Evolutionary conservation across 2,113 vertebrate genomes (phyloP).

Genomic region (Glaucomys volans): DNA sequence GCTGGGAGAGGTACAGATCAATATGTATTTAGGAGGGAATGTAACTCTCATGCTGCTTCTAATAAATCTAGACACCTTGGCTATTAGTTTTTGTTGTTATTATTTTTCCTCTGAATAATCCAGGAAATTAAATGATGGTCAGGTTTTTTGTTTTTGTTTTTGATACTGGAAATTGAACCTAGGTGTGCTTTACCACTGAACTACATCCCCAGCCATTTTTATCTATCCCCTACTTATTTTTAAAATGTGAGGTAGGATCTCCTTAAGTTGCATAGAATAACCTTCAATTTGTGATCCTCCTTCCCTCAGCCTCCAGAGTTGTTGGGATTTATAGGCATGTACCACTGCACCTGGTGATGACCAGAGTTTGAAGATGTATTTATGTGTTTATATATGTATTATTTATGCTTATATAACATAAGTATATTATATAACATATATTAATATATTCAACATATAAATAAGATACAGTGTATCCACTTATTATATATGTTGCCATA

Average conservation of each 20-base stretch:
- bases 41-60: not conserved
- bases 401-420: not conserved
- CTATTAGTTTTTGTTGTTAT: not conserved
- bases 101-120: constrained; percentile 1
- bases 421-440: not conserved
- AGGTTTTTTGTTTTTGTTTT: too few species aligned
- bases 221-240: too few species aligned
- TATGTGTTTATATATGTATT: not conserved
- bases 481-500: not conserved
- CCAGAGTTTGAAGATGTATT: not conserved
- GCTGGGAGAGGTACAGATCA: not conserved
- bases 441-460: not conserved
- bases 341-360: not conserved
- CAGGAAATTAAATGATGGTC: not conserved
- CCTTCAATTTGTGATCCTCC: too few species aligned
- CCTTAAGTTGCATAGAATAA: too few species aligned
- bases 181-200: too few species aligned
- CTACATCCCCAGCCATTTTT: too few species aligned
- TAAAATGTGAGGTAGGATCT: too few species aligned
- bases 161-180: too few species aligned
- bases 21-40: constrained; percentile 39
- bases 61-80: not conserved
- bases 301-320: too few species aligned
- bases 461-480: not conserved
- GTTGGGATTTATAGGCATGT: too few species aligned